Evolutionary conservation across 1,140 invertebrate species (phyloP).

Genomic region (Ylistrum balloti): DNA sequence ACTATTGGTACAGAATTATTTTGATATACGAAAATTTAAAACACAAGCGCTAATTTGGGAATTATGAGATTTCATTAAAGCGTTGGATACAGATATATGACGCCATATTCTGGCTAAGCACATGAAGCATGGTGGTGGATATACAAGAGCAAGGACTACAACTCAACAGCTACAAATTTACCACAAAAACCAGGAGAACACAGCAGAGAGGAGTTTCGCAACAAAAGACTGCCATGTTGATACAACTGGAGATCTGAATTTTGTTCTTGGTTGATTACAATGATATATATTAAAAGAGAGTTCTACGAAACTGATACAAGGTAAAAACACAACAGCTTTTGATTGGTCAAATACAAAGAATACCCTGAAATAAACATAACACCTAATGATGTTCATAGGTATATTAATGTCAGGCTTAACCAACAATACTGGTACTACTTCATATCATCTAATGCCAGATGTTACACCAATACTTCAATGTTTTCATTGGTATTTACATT

Average conservation of each 20-base stretch:
- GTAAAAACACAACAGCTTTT: background rate
- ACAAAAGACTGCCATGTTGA: conserved; percentile 16
- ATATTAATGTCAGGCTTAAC: background rate
- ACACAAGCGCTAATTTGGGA: background rate
- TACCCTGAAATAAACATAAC: background rate
- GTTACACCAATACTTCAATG: no score
- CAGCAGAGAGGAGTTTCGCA: conserved; percentile 31
- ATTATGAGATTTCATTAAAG: background rate
- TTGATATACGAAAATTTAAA: background rate
- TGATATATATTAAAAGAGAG: background rate
- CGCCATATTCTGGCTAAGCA: background rate
- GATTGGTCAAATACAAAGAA: background rate
- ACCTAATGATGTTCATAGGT: background rate
- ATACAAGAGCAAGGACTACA: background rate
- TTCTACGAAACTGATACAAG: background rate
- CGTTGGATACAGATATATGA: background rate
- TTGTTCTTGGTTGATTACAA: background rate
- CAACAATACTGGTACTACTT: no score
- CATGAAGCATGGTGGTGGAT: background rate
- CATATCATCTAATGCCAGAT: no score
- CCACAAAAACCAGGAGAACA: conserved; percentile 24
- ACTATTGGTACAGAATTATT: background rate
- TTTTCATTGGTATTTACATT: no score
- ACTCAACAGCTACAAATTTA: conserved; percentile 15
- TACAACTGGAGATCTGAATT: conserved; percentile 26